A percentile compares a stretch with the other conserved stretches of the same genome.
These are phyloP conservation scores for Bursaphelenchus mucronatus DNA, from an alignment of 1,140 invertebrate species.

Conservation along the genomic window DNA sequence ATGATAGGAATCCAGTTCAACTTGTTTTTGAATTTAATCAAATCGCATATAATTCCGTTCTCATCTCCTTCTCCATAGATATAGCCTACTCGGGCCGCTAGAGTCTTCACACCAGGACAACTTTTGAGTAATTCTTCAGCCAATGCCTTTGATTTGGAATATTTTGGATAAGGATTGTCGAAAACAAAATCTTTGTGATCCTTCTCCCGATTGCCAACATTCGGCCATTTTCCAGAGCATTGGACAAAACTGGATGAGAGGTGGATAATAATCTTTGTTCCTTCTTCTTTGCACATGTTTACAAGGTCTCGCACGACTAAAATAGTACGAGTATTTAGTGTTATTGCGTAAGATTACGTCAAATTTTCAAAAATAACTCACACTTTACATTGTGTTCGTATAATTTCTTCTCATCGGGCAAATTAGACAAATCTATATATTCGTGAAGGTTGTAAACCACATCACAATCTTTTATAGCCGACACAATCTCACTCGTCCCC, in stretches of 20 bases:
- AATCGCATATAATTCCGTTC: constrained; percentile 38
- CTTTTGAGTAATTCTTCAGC: constrained; percentile 32
- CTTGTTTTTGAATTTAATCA: constrained; percentile 15
- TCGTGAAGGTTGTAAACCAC: constrained; percentile 43
- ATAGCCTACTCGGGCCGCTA: constrained; percentile 36
- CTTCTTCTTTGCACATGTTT: constrained; percentile 6
- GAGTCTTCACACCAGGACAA: constrained; percentile 18
- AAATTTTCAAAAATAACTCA: constrained; percentile 26
- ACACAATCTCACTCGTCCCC: constrained; percentile 10
- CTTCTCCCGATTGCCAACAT: constrained; percentile 33
- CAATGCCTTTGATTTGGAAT: constrained; percentile 39
- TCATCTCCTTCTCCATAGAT: constrained; percentile 45
- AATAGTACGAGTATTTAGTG: constrained; percentile 11
- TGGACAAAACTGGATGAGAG: constrained; percentile 37
- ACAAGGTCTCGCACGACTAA: constrained; percentile 34
- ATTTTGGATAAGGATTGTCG: constrained; percentile 32
- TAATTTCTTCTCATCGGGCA: constrained; percentile 20
- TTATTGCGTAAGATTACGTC: constrained; percentile 8
- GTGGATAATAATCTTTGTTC: constrained; percentile 29
- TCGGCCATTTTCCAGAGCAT: constrained; percentile 43
- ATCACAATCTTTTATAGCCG: constrained; percentile 23
- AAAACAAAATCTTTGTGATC: constrained; percentile 18
- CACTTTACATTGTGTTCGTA: constrained; percentile 46
- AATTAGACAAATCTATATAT: constrained; percentile 31
- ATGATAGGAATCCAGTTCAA: constrained; percentile 33